phyloP scores from a whole-genome alignment of 2,113 vertebrate genomes.

The Rhinolophus ferrumequinum region DNA sequence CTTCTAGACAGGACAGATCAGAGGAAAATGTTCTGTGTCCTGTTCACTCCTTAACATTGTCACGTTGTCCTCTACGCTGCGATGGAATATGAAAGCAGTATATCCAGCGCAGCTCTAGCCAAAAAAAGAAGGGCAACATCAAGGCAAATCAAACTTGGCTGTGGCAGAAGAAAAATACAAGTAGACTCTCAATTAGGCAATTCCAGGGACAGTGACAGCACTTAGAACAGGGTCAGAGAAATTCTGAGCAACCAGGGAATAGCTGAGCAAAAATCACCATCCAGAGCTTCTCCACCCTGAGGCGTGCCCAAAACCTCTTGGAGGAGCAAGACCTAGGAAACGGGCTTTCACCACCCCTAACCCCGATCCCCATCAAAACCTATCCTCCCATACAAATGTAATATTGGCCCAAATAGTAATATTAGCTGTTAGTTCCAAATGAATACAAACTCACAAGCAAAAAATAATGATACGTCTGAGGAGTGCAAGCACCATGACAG shows the following conservation, averaged over 20 bases:
- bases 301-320: neutral
- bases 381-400: neutral
- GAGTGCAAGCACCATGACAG: neutral
- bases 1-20: neutral
- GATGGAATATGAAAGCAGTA: neutral
- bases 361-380: neutral
- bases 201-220: neutral
- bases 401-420: neutral
- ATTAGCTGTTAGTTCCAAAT: neutral
- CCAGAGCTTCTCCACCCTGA: neutral
- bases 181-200: neutral
- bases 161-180: neutral
- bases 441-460: neutral
- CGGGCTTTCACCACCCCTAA: neutral
- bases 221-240: neutral
- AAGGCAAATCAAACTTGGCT: neutral
- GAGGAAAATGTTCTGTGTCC: neutral
- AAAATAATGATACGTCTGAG: neutral
- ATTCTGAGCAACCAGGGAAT: neutral
- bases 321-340: neutral
- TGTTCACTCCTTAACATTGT: neutral
- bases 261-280: neutral
- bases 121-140: neutral
- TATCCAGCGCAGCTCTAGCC: neutral
- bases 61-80: neutral